These are phyloP conservation scores for Ophion obscuratus DNA, from an alignment of 2,888 invertebrate genomes.

Conservation along the genomic window DNA sequence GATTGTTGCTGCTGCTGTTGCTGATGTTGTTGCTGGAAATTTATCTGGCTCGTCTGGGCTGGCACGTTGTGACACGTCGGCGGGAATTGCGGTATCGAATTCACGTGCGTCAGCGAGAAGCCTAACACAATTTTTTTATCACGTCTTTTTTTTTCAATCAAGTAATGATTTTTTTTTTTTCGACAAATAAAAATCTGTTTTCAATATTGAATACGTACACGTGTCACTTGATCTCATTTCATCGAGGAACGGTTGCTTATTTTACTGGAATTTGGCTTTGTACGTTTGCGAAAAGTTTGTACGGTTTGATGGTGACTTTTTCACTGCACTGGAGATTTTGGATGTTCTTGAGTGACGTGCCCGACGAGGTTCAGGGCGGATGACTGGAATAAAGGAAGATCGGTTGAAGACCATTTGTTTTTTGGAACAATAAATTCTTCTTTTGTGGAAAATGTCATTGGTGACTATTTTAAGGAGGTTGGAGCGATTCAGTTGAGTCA, in stretches of 20 bases:
- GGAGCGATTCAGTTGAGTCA: too few species aligned
- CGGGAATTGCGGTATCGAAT: constrained; percentile 69
- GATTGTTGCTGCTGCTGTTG: constrained; percentile 57
- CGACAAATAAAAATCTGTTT: background rate
- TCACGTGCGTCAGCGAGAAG: constrained; percentile 66
- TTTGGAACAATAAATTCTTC: background rate
- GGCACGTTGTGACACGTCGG: constrained; percentile 72
- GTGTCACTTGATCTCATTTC: constrained; percentile 60
- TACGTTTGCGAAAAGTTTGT: background rate
- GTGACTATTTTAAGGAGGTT: too few species aligned
- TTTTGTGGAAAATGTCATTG: background rate
- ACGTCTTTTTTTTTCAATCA: background rate
- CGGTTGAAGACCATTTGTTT: constrained; percentile 9
- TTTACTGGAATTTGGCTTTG: constrained; percentile 46
- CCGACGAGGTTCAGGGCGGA: constrained; percentile 29
- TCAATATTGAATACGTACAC: constrained; percentile 28
- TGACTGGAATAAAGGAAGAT: background rate
- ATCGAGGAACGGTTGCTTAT: constrained; percentile 29
- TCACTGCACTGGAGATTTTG: constrained; percentile 47
- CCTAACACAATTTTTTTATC: constrained; percentile 54
- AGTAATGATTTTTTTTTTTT: background rate
- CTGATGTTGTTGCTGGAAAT: constrained; percentile 66
- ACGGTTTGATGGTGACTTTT: background rate
- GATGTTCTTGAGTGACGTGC: constrained; percentile 19
- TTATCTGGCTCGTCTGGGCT: constrained; percentile 73